Base-by-base conservation (phyloP, 2,797 vertebrate genomes). In the Sebastes iracundus region DNA sequence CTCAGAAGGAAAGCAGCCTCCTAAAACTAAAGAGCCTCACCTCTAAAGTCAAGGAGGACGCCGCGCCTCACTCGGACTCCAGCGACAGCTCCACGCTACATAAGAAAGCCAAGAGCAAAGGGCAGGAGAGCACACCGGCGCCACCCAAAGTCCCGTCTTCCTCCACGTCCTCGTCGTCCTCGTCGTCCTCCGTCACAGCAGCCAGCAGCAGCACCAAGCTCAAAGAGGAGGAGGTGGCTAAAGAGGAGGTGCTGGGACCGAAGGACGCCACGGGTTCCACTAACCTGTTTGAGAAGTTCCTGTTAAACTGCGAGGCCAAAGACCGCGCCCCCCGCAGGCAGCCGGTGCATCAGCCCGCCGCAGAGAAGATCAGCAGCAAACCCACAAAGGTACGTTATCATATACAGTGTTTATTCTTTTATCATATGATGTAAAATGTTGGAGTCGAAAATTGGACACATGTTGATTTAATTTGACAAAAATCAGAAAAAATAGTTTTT, bases 281-380 rank as follows among this genome's bases (percentile, higher is more conserved):
- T 2, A 96, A 95, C 88, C 87, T 97, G 56, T 97, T 96, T 86
- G 96, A 96, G 84, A 95, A 95, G 88, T 96, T 96, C 83, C 85
- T 96, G 65, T 82, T 96, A 56, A 95, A 94, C 87, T 96, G 94
- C 25, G 96, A 96, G 80, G 95, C 95, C 25, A 96, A 96, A 63
- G 96, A 96, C 78, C 92, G 95, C 0, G 92, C 93, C 30, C 95
- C 95, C 7, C 92, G 96, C 62, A 89, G 94, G 84, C 93, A 81
- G 28, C 75, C 87, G 0, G 33, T 70, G 18, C 90, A 94, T 32
- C 89, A 63, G 28, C 20, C 86, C 5, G 7, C 71, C 7, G 2
- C 81, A 3, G 93, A 93, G 27, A 93, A 91, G 84, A 84, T 2
- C 82, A 80, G 30, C 88, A 90, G 66, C 79, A 91, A 94, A 77